phyloP scores from a whole-genome alignment of 1,140 invertebrate species.

The Leptestheria dahalacensis region DNA sequence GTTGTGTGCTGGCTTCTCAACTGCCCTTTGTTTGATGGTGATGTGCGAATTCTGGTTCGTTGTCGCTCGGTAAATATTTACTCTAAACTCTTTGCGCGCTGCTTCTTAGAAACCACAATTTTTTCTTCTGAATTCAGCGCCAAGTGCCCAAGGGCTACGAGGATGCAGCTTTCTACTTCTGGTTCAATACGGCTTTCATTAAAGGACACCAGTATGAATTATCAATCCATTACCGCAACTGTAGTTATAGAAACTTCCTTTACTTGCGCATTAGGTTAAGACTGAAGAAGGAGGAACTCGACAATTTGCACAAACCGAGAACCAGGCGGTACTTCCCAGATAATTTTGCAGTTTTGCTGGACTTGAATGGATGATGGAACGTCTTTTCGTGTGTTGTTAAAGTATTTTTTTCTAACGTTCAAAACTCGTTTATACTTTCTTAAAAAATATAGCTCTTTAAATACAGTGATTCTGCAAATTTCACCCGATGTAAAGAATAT shows the following conservation, averaged over 20 bases:
- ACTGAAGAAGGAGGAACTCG: slow-evolving; percentile 31
- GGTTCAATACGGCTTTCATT: slow-evolving; percentile 39
- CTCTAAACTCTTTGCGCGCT: too few species aligned
- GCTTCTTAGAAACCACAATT: too few species aligned
- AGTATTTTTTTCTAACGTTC: too few species aligned
- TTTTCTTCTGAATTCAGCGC: slow-evolving; percentile 26
- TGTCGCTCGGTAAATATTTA: slow-evolving; percentile 28
- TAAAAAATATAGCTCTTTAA: too few species aligned
- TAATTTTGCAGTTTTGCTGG: slow-evolving; percentile 29
- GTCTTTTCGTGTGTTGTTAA: background rate
- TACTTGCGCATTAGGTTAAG: slow-evolving; percentile 24
- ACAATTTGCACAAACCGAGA: slow-evolving; percentile 39
- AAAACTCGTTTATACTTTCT: too few species aligned
- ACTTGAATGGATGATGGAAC: slow-evolving; percentile 17
- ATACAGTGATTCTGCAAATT: too few species aligned
- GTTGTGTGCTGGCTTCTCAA: slow-evolving; percentile 22
- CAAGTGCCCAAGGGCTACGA: slow-evolving; percentile 36
- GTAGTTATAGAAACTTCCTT: slow-evolving; percentile 2
- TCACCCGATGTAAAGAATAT: too few species aligned
- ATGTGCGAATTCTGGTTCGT: slow-evolving; percentile 33
- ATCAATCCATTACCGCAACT: background rate
- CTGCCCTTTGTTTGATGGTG: slow-evolving; percentile 28
- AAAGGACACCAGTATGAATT: slow-evolving; percentile 28
- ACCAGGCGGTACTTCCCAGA: slow-evolving; percentile 31
- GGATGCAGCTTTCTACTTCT: slow-evolving; percentile 39